Conservation (phyloP, 2,113 vertebrate genomes). For the Cricetomys ansorgei region DNA sequence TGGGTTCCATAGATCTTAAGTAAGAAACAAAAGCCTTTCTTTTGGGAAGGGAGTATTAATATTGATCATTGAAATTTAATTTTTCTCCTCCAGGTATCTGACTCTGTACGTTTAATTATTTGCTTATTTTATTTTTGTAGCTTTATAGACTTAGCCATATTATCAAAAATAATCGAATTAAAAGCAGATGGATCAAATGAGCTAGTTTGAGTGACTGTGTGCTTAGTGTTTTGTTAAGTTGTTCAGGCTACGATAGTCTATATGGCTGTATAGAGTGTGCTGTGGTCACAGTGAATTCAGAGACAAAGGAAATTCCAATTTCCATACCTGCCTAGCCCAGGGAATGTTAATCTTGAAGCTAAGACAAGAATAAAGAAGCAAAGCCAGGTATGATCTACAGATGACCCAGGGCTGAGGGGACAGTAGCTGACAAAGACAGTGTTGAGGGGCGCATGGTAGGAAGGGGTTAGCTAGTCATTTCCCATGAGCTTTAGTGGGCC, state of each 20-base stretch:
- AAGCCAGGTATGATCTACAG: background rate
- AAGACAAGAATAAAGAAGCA: background rate
- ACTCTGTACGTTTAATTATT: background rate
- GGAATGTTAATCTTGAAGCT: background rate
- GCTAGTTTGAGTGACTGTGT: background rate
- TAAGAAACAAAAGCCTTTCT: background rate
- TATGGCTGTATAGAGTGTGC: accelerated
- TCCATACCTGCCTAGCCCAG: background rate
- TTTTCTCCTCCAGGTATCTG: background rate
- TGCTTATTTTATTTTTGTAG: background rate
- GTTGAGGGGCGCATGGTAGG: background rate
- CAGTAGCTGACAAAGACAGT: background rate
- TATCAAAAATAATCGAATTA: background rate
- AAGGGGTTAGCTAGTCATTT: background rate
- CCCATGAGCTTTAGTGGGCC: background rate
- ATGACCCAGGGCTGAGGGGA: background rate
- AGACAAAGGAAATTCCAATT: background rate
- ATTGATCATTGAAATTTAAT: background rate
- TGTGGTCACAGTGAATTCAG: background rate
- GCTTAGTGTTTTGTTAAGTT: background rate
- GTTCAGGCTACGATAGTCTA: background rate
- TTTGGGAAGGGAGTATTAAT: background rate
- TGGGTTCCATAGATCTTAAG: background rate
- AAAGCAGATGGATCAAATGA: background rate
- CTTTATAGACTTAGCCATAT: background rate